Base-by-base conservation (phyloP, 2,113 vertebrate genomes). In the Marcusenius ussheri region DNA sequence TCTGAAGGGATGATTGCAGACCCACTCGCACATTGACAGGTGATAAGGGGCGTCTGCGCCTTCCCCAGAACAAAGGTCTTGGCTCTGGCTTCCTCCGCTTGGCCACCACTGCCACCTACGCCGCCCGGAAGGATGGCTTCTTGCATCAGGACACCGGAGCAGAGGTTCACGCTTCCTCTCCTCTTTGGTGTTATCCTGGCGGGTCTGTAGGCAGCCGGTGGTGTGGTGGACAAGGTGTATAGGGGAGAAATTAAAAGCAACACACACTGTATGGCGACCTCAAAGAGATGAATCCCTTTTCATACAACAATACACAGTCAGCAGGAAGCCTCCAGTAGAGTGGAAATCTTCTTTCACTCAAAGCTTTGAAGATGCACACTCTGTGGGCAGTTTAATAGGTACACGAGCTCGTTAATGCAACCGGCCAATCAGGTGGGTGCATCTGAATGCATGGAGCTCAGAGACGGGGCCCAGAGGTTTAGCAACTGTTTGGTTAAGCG, bases 111-210 rank as follows among this genome's bases (percentile, higher is more conserved):
- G 66, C 90, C 74, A 83, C 92, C 45, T 91, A 92, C 70, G 92
- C 87, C 53, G 93, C 93, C 53, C 91, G 94, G 90, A 93, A 92
- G 90, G 92, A 94, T 91, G 91, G 91, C 74, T 89, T 93, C 87
- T 88, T 91, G 49, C 91, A 91, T 47, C 89, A 93, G 80, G 89
- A 89, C 42, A 56, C 92, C 8, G 89, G 80, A 19, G 88, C 1
- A 19, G 85, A 56, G 42, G 90, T 92, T 80, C 91, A 91, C 84
- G 90, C 49, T 92, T 93, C 87, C 50, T 91, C 2, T 83, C 92
- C 31, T 31, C 27, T 31, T 27, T 24, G 24, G 58, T 83, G 87
- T 92, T 86, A 87, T 93, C 15, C 88, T 93, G 85, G 77, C 91
- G 53, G 53, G 84, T 91, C 15, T 47, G 42, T 11, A 46, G 21